Percentiles rank a stretch among this genome's conserved stretches.
phyloP scores from a whole-genome alignment of 2,888 invertebrate species.

The Alentia gelatinosa region DNA sequence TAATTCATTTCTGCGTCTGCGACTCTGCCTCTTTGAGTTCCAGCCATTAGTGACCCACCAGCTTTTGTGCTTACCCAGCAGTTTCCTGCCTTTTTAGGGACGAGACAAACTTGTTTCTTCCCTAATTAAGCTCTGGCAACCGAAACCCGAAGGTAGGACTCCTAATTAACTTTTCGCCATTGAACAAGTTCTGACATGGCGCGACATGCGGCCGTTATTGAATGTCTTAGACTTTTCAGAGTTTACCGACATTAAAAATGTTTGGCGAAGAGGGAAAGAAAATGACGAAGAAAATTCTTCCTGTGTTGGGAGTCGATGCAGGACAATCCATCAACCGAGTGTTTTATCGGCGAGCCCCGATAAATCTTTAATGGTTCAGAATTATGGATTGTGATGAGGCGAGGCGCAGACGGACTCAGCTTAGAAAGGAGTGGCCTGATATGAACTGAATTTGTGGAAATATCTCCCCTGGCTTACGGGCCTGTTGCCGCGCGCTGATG shows the following conservation, averaged over 20 bases:
- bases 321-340: constrained; percentile 21
- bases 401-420: background rate
- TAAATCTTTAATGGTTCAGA: constrained; percentile 38
- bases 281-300: background rate
- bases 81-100: background rate
- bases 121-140: constrained; percentile 9
- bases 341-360: background rate
- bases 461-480: no score
- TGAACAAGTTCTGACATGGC: background rate
- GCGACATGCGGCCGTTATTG: background rate
- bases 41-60: background rate
- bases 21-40: background rate
- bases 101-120: background rate
- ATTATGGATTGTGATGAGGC: constrained; percentile 21
- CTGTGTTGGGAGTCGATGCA: background rate
- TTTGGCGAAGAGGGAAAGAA: background rate
- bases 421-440: background rate
- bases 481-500: no score
- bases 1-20: background rate
- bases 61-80: background rate
- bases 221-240: constrained; percentile 11
- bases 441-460: background rate
- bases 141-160: background rate
- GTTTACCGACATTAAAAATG: background rate
- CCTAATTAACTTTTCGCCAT: background rate